Evolutionary conservation across 2,797 vertebrate species (phyloP), one percentile per base, ranked within the genome.

Genomic region (Lepidocolaptes lacrymiger): DNA sequence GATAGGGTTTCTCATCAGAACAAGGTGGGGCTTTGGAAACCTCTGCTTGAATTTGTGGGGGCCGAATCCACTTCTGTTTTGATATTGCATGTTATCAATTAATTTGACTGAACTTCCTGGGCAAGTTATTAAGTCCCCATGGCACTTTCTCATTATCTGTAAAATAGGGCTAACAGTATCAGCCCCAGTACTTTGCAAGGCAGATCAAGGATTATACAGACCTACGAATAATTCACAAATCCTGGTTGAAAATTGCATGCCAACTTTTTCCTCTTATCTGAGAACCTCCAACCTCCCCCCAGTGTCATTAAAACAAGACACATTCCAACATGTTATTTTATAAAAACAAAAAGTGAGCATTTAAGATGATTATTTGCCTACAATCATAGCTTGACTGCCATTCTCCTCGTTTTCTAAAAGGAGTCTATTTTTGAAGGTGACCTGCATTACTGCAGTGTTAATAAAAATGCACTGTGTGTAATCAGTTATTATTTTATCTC

Each of bases 401-500:
- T 14, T 81, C 79, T 91, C 51, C 52, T 24, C 14, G 12, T 75
- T 95, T 93, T 93, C 73, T 89, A 24, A 79, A 87, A 88, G 36
- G 74, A 89, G 85, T 62, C 85, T 77, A 26, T 7, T 88, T 94
- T 77, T 96, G 93, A 97, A 97, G 96, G 96, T 97, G 97, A 97
- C 95, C 96, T 55, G 87, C 83, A 82, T 95, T 94, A 83, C 75
- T 1, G 20, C 91, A 88, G 85, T 74, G 83, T 95, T 96, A 95
- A 97, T 97, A 95, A 97, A 96, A 96, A 96, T 95, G 94, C 94
- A 93, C 64, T 58, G n/a, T 48, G 66, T 94, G 93, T 91, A 93
- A 91, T 82, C 22, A 28, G 85, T 92, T 95, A 96, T 94, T 97
- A 91, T 94, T 96, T 97, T 96, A 97, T 96, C 96, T 96, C 92